A percentile compares a stretch with the other conserved stretches of the same genome.
Evolutionary conservation across 2,113 vertebrate species (phyloP).

Genomic region (Notiomystis cincta): DNA sequence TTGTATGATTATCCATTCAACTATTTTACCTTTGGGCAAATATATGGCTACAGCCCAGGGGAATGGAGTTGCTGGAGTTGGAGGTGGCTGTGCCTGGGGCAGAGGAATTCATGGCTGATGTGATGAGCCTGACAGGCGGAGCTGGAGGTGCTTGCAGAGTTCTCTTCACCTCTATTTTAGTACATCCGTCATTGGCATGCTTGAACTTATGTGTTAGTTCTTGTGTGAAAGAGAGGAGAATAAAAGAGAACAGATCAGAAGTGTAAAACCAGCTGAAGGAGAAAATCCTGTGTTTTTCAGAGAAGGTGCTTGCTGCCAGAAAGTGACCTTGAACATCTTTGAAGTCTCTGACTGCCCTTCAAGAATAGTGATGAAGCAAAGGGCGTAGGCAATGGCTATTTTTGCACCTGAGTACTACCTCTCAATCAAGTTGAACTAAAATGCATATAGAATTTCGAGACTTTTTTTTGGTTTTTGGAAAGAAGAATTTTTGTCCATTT

Average conservation of each 20-base stretch:
- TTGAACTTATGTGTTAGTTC: background rate
- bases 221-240: background rate
- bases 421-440: background rate
- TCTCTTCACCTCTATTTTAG: conserved; percentile 31
- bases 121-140: background rate
- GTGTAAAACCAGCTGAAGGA: background rate
- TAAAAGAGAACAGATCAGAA: background rate
- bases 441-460: background rate
- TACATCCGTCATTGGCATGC: background rate
- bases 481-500: background rate
- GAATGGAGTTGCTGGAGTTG: background rate
- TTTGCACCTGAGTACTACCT: background rate
- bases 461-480: background rate
- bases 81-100: background rate
- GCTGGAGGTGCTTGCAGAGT: background rate
- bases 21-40: background rate
- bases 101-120: background rate
- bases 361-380: background rate
- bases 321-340: background rate
- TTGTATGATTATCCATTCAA: background rate
- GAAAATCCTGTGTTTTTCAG: background rate
- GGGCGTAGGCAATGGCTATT: background rate
- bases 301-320: background rate
- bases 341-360: background rate
- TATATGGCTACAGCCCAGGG: background rate